Percentiles rank a stretch among this genome's conserved stretches.
phyloP scores from a whole-genome alignment of 2,888 invertebrate species.

The Fragum fragum region DNA sequence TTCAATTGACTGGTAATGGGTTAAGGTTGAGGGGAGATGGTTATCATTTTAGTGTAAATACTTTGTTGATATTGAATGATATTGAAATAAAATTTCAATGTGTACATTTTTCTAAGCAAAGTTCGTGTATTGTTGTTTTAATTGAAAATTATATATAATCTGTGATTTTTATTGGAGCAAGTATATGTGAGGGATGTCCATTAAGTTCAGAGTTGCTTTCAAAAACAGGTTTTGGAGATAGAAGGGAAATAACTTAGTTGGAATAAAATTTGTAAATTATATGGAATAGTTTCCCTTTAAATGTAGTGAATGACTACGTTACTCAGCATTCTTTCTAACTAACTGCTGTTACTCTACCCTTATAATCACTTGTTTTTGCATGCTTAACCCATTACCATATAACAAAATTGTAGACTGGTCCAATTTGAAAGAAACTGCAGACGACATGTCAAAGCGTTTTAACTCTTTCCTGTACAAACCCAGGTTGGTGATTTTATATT shows the following conservation, averaged over 20 bases:
- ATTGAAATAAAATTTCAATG: constrained; percentile 64
- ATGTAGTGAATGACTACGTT: no score
- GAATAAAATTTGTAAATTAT: background rate
- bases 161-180: constrained; percentile 21
- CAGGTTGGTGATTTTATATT: background rate
- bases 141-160: constrained; percentile 20
- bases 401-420: no score
- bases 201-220: background rate
- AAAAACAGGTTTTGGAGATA: background rate
- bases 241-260: background rate
- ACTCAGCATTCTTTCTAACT: no score
- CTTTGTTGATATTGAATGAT: constrained; percentile 8
- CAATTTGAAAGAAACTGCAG: no score
- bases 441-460: no score
- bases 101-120: constrained; percentile 38
- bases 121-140: constrained; percentile 19
- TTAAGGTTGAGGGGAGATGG: background rate
- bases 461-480: no score
- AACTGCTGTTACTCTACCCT: no score
- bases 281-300: background rate
- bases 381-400: no score
- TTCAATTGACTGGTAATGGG: no score
- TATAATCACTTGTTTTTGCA: no score
- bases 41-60: background rate
- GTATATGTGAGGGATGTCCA: background rate